Evolutionary conservation across 1,140 invertebrate genomes (phyloP), one percentile per base, ranked within the genome.

Genomic region (Drosophila santomea): DNA sequence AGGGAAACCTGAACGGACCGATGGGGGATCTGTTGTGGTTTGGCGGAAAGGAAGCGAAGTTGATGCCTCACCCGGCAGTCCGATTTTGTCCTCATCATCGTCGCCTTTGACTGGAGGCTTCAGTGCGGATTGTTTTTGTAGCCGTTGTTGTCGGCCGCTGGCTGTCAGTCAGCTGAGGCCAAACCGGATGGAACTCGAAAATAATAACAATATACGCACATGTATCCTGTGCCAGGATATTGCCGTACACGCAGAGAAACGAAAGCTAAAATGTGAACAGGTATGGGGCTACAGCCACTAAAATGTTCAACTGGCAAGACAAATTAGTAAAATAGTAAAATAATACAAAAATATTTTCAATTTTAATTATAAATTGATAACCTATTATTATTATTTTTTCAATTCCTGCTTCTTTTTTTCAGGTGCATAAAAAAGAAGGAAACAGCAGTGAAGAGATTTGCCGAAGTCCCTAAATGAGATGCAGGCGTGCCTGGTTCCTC

Each of bases 221-320:
- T 83, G 67, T 71, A 86, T 88, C 83, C 83, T 86, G 84, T 86
- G 84, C 83, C 75, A 88, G 83, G 83, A 86, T 86, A 86, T 86
- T 86, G 67, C 60, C 43, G 47, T 64, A 41, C 56, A 68, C 71
- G 38, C 28, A 51, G 61, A 88, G 39, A 88, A 82, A 88, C 25
- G 25, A 25, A 25, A 4, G 25, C 5, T 25, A 4, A 4, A 4
- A 25, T 25, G 25, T 25, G 25, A 25, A 4, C 25, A 25, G 4
- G 25, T 25, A 25, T 25, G 25, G 25, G 4, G 25, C 4, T 5
- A 25, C 4, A 4, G 4, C 4, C 0, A 25, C 25, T 25, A 25
- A 25, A 4, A 25, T 4, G 25, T 25, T 25, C 4, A 5, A 25
- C 25, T 4, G 25, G 4, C 4, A 25, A 4, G 25, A 25, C 25